Conservation (phyloP, 2,888 invertebrate genomes). For the Busseola fusca region DNA sequence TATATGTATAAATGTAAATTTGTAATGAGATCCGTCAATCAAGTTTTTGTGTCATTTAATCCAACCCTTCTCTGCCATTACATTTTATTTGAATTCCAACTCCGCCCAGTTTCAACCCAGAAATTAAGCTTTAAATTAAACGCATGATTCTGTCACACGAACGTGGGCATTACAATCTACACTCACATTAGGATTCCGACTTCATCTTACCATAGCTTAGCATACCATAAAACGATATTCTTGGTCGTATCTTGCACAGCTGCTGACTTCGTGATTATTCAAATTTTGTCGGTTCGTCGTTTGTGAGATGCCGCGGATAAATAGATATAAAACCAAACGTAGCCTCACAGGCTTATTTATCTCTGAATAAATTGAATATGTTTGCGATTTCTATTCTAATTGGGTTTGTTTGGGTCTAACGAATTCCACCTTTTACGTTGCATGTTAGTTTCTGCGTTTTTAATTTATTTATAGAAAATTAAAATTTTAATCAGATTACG, state of each 20-base stretch:
- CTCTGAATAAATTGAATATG: constrained; percentile 49
- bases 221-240: constrained; percentile 52
- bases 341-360: constrained; percentile 40
- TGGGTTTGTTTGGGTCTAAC: constrained; percentile 20
- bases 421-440: constrained; percentile 10
- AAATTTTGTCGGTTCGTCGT: constrained; percentile 53
- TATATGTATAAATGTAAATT: not conserved
- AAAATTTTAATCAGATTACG: not conserved
- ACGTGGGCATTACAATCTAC: constrained; percentile 30
- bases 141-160: constrained; percentile 24
- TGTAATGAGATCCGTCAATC: not conserved
- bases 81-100: constrained; percentile 4
- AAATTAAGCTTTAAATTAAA: constrained; percentile 42
- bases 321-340: constrained; percentile 54
- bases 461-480: not conserved
- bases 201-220: constrained; percentile 42
- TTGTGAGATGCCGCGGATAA: constrained; percentile 49
- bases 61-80: constrained; percentile 6
- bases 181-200: constrained; percentile 39
- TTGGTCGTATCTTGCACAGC: constrained; percentile 55
- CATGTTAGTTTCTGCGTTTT: constrained; percentile 10
- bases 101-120: constrained; percentile 5
- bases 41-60: not conserved
- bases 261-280: constrained; percentile 60
- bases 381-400: constrained; percentile 48